Evolutionary conservation across 2,113 vertebrate genomes (phyloP).

Genomic region (Scytalopus superciliaris): DNA sequence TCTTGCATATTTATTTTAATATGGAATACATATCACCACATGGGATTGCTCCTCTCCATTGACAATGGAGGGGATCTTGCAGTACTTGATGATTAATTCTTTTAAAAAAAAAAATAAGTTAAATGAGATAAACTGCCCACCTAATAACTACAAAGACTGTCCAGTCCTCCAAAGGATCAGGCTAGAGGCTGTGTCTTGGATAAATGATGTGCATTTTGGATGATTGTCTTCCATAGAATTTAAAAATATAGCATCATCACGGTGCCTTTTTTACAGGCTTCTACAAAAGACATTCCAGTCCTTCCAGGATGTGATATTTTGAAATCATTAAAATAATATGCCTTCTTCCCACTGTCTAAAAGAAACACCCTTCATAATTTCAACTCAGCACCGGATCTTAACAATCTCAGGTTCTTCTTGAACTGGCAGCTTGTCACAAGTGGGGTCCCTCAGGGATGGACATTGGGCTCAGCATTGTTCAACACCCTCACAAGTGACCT

Average conservation of each 20-base stretch:
- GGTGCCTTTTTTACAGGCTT: neutral
- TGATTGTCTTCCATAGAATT: neutral
- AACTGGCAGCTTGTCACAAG: neutral
- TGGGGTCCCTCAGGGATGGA: neutral
- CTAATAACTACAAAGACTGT: neutral
- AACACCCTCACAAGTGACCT: neutral
- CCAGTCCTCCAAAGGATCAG: neutral
- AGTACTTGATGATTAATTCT: neutral
- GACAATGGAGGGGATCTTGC: neutral
- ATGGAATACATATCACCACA: neutral
- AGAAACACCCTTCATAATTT: neutral
- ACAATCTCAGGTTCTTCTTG: neutral
- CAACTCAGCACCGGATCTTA: neutral
- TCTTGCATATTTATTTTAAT: slow-evolving; percentile 8
- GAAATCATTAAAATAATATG: neutral
- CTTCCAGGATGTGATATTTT: neutral
- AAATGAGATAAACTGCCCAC: neutral
- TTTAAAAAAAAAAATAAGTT: neutral
- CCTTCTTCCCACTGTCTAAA: neutral
- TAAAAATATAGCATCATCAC: neutral
- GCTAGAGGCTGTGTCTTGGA: neutral
- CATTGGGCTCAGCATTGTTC: rapidly evolving
- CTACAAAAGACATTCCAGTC: neutral
- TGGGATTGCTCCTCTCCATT: neutral
- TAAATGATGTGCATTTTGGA: neutral